These are phyloP conservation scores for Endotricha flammealis DNA, from an alignment of 2,888 invertebrate genomes.

Conservation along the genomic window DNA sequence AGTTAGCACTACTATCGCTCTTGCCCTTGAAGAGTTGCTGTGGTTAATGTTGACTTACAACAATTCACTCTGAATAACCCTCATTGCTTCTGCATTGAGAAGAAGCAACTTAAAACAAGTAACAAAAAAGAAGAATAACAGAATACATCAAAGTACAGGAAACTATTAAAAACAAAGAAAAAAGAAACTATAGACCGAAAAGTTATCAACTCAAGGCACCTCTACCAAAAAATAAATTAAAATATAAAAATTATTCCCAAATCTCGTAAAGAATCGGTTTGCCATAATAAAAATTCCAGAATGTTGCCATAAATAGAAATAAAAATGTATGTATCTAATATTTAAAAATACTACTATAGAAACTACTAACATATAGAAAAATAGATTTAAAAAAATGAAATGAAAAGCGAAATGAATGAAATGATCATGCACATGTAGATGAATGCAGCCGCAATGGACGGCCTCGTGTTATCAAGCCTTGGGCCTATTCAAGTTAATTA, in stretches of 20 bases:
- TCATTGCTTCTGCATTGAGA: conserved; percentile 72
- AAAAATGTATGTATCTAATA: too few species aligned
- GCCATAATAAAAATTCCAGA: too few species aligned
- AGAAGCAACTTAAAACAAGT: conserved; percentile 46
- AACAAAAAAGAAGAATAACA: conserved; percentile 25
- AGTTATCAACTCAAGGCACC: too few species aligned
- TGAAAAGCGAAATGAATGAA: conserved; percentile 24
- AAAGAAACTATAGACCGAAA: too few species aligned
- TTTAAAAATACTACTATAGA: too few species aligned
- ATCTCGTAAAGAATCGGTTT: too few species aligned
- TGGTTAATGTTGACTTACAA: conserved; percentile 41
- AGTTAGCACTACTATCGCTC: conserved; percentile 36
- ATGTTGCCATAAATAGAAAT: too few species aligned
- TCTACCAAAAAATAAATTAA: too few species aligned
- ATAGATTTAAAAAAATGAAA: conserved; percentile 12
- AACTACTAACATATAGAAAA: too few species aligned
- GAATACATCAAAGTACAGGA: conserved; percentile 25
- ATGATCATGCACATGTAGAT: conserved; percentile 37
- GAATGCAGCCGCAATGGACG: conserved; percentile 71
- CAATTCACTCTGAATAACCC: conserved; percentile 10
- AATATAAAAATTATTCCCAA: too few species aligned
- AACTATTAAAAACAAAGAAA: too few species aligned
- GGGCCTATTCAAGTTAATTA: conserved; percentile 44
- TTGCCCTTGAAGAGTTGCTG: conserved; percentile 63
- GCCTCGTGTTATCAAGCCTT: conserved; percentile 48